Percentiles rank a stretch among this genome's conserved stretches.
Conservation (phyloP, 2,113 vertebrate species). For the Protobothrops flavoviridis region DNA sequence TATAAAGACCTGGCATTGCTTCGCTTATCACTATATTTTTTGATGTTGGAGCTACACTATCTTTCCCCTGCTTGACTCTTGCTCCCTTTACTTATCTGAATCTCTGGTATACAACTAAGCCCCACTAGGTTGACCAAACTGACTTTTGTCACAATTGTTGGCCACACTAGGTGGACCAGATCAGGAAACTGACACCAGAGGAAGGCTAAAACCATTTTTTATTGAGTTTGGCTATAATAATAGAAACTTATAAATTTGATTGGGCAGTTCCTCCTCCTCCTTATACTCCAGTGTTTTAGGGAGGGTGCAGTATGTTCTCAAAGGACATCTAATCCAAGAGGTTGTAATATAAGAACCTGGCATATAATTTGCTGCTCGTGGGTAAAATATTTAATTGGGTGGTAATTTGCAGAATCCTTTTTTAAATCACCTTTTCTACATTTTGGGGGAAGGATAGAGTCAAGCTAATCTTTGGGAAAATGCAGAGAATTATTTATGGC, state of each 20-base stretch:
- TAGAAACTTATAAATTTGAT: background rate
- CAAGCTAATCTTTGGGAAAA: background rate
- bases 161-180: background rate
- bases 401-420: background rate
- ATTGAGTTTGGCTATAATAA: background rate
- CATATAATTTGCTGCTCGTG: background rate
- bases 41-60: background rate
- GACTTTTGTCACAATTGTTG: background rate
- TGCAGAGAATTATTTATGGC: background rate
- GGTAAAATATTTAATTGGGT: background rate
- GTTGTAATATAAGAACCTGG: background rate
- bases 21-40: background rate
- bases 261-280: background rate
- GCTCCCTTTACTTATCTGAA: background rate
- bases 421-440: background rate
- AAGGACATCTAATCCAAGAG: background rate
- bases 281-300: background rate
- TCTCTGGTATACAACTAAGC: background rate
- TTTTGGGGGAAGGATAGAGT: background rate
- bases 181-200: background rate
- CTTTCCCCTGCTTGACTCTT: background rate
- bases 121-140: background rate
- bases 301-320: background rate
- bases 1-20: background rate
- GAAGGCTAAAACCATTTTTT: background rate